Percentiles rank a stretch among this genome's conserved stretches.
Conservation (phyloP, 2,797 vertebrate species). For the Ctenosaura bakeri region DNA sequence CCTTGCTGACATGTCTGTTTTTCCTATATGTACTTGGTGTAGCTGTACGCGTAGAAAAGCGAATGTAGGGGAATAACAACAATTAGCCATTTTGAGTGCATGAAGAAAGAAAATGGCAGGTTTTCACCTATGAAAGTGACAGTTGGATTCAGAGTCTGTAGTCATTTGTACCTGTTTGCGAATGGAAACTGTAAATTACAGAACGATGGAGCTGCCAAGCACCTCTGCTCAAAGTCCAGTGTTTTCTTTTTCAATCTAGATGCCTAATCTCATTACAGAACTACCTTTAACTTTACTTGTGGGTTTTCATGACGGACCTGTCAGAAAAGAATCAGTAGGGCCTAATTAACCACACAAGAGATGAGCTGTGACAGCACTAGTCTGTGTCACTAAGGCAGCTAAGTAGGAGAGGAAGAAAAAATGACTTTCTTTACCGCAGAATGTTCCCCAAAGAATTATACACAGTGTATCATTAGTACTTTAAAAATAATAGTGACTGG, state of each 20-base stretch:
- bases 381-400: neutral
- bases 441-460: neutral
- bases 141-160: constrained; percentile 15
- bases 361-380: neutral
- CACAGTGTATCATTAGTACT: neutral
- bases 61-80: constrained; percentile 32
- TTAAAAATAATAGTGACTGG: neutral
- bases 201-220: constrained; percentile 35
- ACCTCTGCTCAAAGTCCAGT: constrained; percentile 26
- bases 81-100: constrained; percentile 29
- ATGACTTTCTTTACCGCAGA: neutral
- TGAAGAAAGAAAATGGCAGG: constrained; percentile 20
- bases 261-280: constrained; percentile 33
- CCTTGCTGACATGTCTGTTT: constrained; percentile 34
- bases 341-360: constrained; percentile 47
- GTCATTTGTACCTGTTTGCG: constrained; percentile 37
- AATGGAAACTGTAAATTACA: constrained; percentile 57
- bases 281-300: constrained; percentile 19
- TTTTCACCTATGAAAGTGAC: constrained; percentile 38
- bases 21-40: constrained; percentile 30
- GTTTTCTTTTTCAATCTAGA: constrained; percentile 10
- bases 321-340: constrained; percentile 28
- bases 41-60: constrained; percentile 6
- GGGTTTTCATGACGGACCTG: neutral
- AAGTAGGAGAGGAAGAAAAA: neutral